Conservation (phyloP, 2,888 invertebrate species). For the Craniophora ligustri region DNA sequence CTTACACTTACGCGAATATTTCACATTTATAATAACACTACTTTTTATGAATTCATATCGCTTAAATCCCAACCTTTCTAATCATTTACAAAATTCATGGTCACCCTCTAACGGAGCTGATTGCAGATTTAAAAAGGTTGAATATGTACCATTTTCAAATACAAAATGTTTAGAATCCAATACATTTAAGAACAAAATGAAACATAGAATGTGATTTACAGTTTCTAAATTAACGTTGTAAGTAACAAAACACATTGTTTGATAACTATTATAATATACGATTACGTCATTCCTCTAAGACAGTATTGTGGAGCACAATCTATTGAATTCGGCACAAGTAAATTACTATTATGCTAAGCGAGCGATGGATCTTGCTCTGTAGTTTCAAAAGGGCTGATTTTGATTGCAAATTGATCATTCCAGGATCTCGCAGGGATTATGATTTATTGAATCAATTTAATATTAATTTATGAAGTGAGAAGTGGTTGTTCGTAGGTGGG, state of each 20-base stretch:
- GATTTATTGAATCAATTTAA: constrained; percentile 55
- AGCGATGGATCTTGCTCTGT: constrained; percentile 47
- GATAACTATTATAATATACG: constrained; percentile 42
- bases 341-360: constrained; percentile 57
- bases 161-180: neutral
- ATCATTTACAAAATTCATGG: too few relatives aligned
- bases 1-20: too few relatives aligned
- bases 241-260: constrained; percentile 47
- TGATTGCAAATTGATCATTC: constrained; percentile 79
- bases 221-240: constrained; percentile 51
- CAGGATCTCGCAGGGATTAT: constrained; percentile 49
- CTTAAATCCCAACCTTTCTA: too few relatives aligned
- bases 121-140: too few relatives aligned
- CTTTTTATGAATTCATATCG: too few relatives aligned
- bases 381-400: constrained; percentile 64
- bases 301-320: constrained; percentile 48
- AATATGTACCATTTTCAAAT: neutral
- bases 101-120: too few relatives aligned
- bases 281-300: constrained; percentile 47
- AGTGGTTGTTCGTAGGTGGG: constrained; percentile 32
- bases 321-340: constrained; percentile 53
- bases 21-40: too few relatives aligned
- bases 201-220: constrained; percentile 22
- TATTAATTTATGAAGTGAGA: constrained; percentile 52
- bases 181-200: constrained; percentile 15